Conservation (phyloP, 2,888 invertebrate genomes). For the Thymelicus sylvestris region DNA sequence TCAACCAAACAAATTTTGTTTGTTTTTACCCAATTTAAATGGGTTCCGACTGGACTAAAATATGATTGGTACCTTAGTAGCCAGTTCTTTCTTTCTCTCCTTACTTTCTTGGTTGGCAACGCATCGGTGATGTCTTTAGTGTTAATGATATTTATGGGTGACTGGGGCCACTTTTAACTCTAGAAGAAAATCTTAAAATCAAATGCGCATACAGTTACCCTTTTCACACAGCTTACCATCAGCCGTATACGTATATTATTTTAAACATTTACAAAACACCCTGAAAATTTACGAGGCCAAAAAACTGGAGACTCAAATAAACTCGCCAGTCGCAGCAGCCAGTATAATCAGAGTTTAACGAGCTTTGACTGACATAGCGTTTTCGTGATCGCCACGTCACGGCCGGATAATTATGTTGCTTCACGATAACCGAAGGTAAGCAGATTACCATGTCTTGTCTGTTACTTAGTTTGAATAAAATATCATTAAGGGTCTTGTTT, state of each 20-base stretch:
- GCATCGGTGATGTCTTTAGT: too few species aligned
- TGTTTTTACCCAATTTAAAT: too few species aligned
- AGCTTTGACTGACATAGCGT: constrained; percentile 38
- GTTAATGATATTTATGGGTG: too few species aligned
- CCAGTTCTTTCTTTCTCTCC: too few species aligned
- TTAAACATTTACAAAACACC: constrained; percentile 18
- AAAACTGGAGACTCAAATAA: constrained; percentile 32
- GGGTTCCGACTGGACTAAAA: too few species aligned
- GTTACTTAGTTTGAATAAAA: constrained; percentile 14
- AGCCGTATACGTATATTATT: constrained; percentile 1
- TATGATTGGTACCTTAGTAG: too few species aligned
- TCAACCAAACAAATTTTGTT: too few species aligned
- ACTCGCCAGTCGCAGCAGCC: constrained; percentile 27
- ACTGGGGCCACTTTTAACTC: too few species aligned
- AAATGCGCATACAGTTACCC: too few species aligned
- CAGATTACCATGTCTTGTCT: constrained; percentile 11
- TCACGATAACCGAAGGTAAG: constrained; percentile 23
- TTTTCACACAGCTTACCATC: too few species aligned
- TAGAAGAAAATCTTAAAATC: too few species aligned
- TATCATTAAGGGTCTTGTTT: background rate
- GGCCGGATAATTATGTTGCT: constrained; percentile 37
- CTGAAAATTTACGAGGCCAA: constrained; percentile 20
- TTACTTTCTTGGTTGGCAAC: too few species aligned
- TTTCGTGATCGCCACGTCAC: constrained; percentile 38
- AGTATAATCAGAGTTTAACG: constrained; percentile 35